phyloP scores from a whole-genome alignment of 2,888 invertebrate genomes.

The Apotomis betuletana region DNA sequence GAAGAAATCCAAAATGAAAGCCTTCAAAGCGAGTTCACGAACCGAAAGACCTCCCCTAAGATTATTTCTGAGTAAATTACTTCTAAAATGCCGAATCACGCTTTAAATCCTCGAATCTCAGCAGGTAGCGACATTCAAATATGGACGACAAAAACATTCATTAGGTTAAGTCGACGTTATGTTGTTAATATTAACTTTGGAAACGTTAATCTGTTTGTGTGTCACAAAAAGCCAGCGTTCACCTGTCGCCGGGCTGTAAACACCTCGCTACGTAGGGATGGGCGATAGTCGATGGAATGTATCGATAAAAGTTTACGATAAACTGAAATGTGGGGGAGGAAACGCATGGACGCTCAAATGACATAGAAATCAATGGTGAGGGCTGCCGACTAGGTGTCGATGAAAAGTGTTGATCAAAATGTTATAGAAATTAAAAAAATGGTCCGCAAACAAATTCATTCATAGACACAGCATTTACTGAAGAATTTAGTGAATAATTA shows the following conservation, averaged over 20 bases:
- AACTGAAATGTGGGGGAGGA: neutral
- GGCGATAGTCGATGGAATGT: slow-evolving; percentile 10
- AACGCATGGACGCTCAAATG: too few relatives aligned
- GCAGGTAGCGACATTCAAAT: slow-evolving; percentile 1
- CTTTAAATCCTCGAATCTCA: neutral
- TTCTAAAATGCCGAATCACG: slow-evolving; percentile 5
- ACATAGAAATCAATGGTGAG: too few relatives aligned
- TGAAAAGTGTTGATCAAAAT: too few relatives aligned
- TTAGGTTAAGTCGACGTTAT: slow-evolving; percentile 13
- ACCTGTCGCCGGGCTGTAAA: slow-evolving; percentile 39
- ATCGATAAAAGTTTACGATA: neutral
- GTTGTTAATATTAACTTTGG: slow-evolving; percentile 26
- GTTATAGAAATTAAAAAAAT: too few relatives aligned
- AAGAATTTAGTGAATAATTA: too few relatives aligned
- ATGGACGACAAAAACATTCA: slow-evolving; percentile 12
- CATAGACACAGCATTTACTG: too few relatives aligned
- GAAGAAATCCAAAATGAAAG: too few relatives aligned
- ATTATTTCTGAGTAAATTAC: neutral
- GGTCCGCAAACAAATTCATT: too few relatives aligned
- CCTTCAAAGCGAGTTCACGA: too few relatives aligned
- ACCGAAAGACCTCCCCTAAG: too few relatives aligned
- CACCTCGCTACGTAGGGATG: slow-evolving; percentile 30
- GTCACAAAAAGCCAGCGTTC: slow-evolving; percentile 37
- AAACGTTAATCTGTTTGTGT: slow-evolving; percentile 36
- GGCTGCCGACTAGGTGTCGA: too few relatives aligned